Conservation (phyloP, 1,140 invertebrate species). For the Whitmania pigra region DNA sequence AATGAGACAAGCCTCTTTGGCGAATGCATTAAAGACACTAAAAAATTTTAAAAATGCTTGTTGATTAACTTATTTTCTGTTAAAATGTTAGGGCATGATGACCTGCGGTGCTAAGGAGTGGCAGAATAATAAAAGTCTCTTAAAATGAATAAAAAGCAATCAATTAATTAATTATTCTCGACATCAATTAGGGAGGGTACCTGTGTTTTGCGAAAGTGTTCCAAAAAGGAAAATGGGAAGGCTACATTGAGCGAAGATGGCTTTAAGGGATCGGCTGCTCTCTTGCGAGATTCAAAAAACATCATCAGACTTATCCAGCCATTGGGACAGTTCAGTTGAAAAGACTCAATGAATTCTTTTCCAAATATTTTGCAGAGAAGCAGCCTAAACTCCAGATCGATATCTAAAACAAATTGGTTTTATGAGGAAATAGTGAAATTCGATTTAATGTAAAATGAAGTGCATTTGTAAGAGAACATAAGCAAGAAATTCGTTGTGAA, state of each 20-base stretch:
- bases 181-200: conserved; percentile 26
- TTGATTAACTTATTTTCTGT: too few species aligned
- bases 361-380: conserved; percentile 48
- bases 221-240: conserved; percentile 52
- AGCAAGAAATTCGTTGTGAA: too few species aligned
- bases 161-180: too few species aligned
- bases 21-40: too few species aligned
- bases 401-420: conserved; percentile 31
- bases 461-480: too few species aligned
- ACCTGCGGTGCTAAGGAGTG: neutral
- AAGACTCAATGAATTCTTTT: conserved; percentile 46
- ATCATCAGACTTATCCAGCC: conserved; percentile 51
- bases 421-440: too few species aligned
- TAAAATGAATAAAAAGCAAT: too few species aligned
- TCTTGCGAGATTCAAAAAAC: conserved; percentile 50
- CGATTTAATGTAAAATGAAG: too few species aligned
- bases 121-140: neutral
- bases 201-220: conserved; percentile 47
- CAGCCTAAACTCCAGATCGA: conserved; percentile 50
- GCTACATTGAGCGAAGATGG: conserved; percentile 46
- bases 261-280: conserved; percentile 46
- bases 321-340: conserved; percentile 45
- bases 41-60: too few species aligned
- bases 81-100: too few species aligned
- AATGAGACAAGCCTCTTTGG: too few species aligned